Percentiles rank a stretch among this genome's conserved stretches.
Evolutionary conservation across 2,797 vertebrate species (phyloP).

Genomic region (Spheniscus humboldti): DNA sequence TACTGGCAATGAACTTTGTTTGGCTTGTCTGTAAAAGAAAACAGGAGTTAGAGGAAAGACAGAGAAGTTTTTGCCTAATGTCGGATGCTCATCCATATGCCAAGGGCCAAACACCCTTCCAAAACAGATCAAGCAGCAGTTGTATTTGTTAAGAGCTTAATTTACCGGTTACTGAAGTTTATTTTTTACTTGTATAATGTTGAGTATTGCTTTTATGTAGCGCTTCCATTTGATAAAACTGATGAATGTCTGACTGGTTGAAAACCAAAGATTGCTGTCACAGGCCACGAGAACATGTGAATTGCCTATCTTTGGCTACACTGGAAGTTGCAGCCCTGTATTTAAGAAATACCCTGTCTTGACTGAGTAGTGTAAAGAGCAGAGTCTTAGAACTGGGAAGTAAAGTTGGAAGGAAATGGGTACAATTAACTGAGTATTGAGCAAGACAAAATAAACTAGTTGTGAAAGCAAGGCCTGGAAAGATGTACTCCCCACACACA

Average conservation of each 20-base stretch:
- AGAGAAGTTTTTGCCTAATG: neutral
- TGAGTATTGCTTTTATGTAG: neutral
- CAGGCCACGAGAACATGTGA: neutral
- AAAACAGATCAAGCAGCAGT: neutral
- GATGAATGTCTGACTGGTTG: neutral
- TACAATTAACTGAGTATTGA: neutral
- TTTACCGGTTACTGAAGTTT: neutral
- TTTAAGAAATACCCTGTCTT: neutral
- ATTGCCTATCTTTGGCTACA: neutral
- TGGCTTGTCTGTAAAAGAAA: neutral
- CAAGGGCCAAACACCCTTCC: neutral
- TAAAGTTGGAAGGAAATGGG: neutral
- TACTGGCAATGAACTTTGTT: neutral
- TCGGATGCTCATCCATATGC: neutral
- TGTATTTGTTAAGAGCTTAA: neutral
- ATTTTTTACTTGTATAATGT: neutral
- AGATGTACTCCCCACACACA: neutral
- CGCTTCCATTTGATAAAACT: neutral
- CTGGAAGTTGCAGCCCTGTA: neutral
- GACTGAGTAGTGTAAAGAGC: neutral
- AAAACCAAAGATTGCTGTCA: neutral
- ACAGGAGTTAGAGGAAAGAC: neutral
- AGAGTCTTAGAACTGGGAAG: neutral
- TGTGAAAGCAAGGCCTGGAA: neutral
- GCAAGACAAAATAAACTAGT: neutral